Conservation (phyloP, 2,797 vertebrate species). For the Microchirus variegatus region DNA sequence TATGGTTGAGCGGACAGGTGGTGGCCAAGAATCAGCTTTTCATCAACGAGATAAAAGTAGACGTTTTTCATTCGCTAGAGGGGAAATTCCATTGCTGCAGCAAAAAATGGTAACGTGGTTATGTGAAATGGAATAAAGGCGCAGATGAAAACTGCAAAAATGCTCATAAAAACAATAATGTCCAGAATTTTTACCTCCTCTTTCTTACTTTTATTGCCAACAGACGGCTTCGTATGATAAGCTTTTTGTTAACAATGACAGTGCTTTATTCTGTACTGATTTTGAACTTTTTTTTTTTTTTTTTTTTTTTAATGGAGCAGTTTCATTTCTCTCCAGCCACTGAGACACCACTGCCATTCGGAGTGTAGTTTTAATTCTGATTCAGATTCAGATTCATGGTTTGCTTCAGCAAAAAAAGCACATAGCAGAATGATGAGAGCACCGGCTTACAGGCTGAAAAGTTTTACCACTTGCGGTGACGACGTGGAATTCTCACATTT, state of each 20-base stretch:
- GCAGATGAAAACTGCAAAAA: not conserved
- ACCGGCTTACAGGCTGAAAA: constrained; percentile 41
- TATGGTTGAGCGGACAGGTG: constrained; percentile 22
- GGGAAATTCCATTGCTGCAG: not conserved
- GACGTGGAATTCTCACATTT: constrained; percentile 61
- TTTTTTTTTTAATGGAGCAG: too few species aligned
- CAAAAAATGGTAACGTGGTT: not conserved
- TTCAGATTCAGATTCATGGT: constrained; percentile 55
- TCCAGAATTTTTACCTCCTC: not conserved
- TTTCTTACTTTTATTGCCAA: not conserved
- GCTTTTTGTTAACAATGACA: not conserved
- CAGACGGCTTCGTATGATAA: not conserved
- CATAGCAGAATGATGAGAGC: constrained; percentile 69
- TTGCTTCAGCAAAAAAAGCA: constrained; percentile 57
- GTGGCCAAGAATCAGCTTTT: constrained; percentile 14
- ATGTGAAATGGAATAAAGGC: not conserved
- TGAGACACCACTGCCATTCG: constrained; percentile 23
- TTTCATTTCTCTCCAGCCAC: not conserved
- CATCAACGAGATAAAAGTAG: constrained; percentile 10
- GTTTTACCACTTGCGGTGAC: constrained; percentile 53
- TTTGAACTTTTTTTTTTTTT: not conserved
- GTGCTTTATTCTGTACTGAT: too few species aligned
- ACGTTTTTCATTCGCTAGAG: constrained; percentile 7
- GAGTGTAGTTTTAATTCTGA: constrained; percentile 38
- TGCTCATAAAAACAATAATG: not conserved